Evolutionary conservation across 2,113 vertebrate genomes (phyloP).

Genomic region (Oceanites oceanicus): DNA sequence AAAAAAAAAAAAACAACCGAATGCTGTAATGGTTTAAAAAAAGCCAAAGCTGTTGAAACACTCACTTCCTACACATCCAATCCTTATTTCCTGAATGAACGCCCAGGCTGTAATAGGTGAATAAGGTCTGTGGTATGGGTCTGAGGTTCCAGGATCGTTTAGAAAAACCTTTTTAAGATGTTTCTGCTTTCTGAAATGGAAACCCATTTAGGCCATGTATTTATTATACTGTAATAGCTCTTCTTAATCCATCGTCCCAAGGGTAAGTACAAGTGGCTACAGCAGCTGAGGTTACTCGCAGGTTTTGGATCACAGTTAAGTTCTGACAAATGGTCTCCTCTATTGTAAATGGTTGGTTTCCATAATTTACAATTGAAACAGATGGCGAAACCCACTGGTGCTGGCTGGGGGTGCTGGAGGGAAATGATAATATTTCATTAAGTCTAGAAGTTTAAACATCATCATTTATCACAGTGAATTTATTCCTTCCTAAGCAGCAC

Average conservation of each 20-base stretch:
- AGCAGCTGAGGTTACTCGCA: neutral
- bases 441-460: neutral
- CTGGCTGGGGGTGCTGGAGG: neutral
- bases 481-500: neutral
- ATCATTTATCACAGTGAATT: neutral
- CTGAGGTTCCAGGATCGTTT: neutral
- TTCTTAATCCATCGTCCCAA: neutral
- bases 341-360: slow-evolving; percentile 5
- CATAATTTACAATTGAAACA: neutral
- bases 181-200: neutral
- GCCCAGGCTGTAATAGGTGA: neutral
- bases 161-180: neutral
- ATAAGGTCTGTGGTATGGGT: neutral
- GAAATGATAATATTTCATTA: neutral
- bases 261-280: neutral
- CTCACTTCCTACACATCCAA: neutral
- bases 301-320: neutral
- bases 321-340: neutral
- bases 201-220: neutral
- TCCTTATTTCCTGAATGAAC: neutral
- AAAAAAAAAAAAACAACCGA: neutral
- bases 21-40: neutral
- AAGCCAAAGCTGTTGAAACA: neutral
- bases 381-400: neutral
- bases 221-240: slow-evolving; percentile 15